Evolutionary conservation across 2,113 vertebrate genomes (phyloP).

Genomic region (human (Homo sapiens)): DNA sequence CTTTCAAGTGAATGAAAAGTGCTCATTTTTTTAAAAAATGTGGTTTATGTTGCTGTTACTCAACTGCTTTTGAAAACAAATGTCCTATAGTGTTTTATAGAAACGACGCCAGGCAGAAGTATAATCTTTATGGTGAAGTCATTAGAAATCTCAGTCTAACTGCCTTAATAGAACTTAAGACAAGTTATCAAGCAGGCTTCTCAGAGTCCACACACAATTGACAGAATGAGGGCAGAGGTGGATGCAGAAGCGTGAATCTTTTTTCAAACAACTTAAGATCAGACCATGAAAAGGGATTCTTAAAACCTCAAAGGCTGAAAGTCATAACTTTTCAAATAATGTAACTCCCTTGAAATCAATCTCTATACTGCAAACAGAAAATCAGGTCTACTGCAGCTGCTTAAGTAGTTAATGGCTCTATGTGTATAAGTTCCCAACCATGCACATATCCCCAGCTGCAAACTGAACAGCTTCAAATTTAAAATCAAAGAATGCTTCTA

Average conservation of each 20-base stretch:
- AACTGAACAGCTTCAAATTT: neutral
- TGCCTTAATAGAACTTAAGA: constrained; percentile 64
- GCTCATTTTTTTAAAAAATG: constrained; percentile 45
- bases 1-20: constrained; percentile 64
- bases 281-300: constrained; percentile 8
- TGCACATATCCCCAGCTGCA: neutral
- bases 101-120: constrained; percentile 56
- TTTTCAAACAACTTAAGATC: neutral
- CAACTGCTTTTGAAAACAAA: constrained; percentile 61
- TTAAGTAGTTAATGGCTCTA: neutral
- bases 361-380: neutral
- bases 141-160: neutral
- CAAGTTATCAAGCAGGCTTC: constrained; percentile 39
- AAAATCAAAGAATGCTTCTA: constrained; percentile 11
- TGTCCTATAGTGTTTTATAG: neutral
- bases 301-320: neutral
- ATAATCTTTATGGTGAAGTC: constrained; percentile 2
- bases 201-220: neutral
- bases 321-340: neutral
- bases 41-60: constrained; percentile 3
- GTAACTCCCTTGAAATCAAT: neutral
- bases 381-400: neutral
- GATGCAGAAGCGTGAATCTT: neutral
- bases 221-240: neutral
- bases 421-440: neutral